Evolutionary conservation across 2,113 vertebrate species (phyloP).

Genomic region (Cranoglanis bouderius): DNA sequence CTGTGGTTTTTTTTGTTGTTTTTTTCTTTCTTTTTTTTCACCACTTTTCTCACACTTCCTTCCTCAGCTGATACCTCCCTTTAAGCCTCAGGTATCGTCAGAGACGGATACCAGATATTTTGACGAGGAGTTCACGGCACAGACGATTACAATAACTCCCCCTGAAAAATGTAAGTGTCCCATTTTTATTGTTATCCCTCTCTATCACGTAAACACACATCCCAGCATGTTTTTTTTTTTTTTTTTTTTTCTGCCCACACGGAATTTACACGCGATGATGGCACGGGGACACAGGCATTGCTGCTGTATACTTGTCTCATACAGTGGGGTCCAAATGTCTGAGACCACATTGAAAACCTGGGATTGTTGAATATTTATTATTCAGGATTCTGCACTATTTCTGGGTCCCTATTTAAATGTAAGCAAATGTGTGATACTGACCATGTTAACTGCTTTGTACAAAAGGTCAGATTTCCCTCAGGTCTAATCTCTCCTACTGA

Average conservation of each 20-base stretch:
- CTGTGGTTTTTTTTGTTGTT: background rate
- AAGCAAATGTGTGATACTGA: background rate
- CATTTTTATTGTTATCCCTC: conserved; percentile 19
- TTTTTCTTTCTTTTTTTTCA: background rate
- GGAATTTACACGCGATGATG: background rate
- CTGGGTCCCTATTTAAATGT: background rate
- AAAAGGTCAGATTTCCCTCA: background rate
- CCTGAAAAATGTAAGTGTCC: conserved; percentile 79
- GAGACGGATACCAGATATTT: conserved; percentile 85
- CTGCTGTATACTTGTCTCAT: background rate
- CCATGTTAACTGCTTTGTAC: background rate
- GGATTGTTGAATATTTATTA: background rate
- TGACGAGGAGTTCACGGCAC: conserved; percentile 83
- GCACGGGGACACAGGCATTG: background rate
- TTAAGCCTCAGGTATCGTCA: conserved; percentile 82
- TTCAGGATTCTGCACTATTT: background rate
- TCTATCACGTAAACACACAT: conserved; percentile 20
- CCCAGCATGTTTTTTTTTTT: background rate
- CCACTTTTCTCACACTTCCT: conserved; percentile 27
- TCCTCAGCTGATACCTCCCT: conserved; percentile 76
- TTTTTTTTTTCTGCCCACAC: conserved; percentile 30
- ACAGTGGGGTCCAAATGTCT: background rate
- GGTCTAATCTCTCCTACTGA: background rate
- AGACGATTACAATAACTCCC: conserved; percentile 83
- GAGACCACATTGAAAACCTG: background rate